These are phyloP conservation scores for Leistus spinibarbis DNA, from an alignment of 2,888 invertebrate species.

Conservation along the genomic window DNA sequence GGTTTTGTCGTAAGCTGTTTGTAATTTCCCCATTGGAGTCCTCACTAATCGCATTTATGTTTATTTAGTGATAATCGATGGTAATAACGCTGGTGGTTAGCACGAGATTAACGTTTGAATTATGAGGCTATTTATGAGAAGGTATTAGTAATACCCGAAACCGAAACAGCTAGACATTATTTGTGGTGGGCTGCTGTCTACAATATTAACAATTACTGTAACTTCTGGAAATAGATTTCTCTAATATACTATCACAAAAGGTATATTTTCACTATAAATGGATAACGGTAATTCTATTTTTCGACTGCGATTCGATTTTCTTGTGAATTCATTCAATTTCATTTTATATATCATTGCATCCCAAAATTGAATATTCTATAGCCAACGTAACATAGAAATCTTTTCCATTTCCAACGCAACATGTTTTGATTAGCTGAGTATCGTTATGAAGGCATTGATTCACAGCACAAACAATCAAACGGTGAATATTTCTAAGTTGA, in stretches of 20 bases:
- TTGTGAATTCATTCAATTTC: background rate
- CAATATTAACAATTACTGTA: background rate
- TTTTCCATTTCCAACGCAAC: too few species aligned
- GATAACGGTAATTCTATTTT: background rate
- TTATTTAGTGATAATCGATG: conserved; percentile 36
- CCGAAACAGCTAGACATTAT: background rate
- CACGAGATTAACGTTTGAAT: conserved; percentile 22
- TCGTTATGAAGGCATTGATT: too few species aligned
- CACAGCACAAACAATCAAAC: too few species aligned
- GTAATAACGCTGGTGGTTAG: conserved; percentile 12
- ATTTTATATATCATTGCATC: too few species aligned
- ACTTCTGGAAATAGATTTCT: background rate
- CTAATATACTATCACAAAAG: background rate
- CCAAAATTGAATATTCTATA: too few species aligned
- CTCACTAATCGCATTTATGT: conserved; percentile 27
- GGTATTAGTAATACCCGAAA: background rate
- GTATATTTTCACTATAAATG: background rate
- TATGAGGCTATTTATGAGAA: background rate
- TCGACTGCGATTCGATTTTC: background rate
- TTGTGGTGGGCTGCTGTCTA: background rate
- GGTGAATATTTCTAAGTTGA: too few species aligned
- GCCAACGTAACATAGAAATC: too few species aligned
- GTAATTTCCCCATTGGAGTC: conserved; percentile 12
- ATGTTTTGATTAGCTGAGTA: too few species aligned
- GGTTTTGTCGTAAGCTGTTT: conserved; percentile 7